Conservation (phyloP, 2,797 vertebrate genomes). For the Lithobates sylvaticus region DNA sequence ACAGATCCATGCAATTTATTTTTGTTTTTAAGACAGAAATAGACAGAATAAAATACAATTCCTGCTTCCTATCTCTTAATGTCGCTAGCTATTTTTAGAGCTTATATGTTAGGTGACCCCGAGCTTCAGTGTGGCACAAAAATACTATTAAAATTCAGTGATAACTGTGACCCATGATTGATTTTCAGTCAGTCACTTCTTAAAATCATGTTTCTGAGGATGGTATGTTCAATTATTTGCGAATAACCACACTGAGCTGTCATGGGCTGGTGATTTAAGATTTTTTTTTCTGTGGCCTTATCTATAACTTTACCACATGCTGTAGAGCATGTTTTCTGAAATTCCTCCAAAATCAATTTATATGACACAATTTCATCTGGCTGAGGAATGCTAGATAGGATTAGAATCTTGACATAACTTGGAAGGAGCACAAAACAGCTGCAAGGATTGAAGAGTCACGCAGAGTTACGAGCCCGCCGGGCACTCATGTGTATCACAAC, state of each 20-base stretch:
- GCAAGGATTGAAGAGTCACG: constrained; percentile 19
- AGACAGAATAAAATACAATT: not conserved
- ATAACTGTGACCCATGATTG: constrained; percentile 26
- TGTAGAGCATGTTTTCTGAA: constrained; percentile 30
- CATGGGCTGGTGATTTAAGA: constrained; percentile 41
- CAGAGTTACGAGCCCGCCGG: not conserved
- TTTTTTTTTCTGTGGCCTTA: constrained; percentile 9
- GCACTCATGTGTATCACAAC: constrained; percentile 19
- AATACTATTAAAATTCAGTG: constrained; percentile 35
- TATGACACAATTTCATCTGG: constrained; percentile 59
- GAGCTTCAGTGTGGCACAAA: constrained; percentile 3
- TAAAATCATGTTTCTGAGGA: constrained; percentile 30
- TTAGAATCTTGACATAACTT: constrained; percentile 46
- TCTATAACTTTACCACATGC: constrained; percentile 41
- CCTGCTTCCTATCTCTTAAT: not conserved
- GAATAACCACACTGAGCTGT: constrained; percentile 31
- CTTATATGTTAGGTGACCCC: not conserved
- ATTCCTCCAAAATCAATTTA: constrained; percentile 59
- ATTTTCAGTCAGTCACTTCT: constrained; percentile 25
- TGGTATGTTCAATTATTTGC: constrained; percentile 31
- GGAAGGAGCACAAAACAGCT: constrained; percentile 50
- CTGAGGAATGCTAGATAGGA: constrained; percentile 39
- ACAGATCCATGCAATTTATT: not conserved
- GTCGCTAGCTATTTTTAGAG: constrained; percentile 1
- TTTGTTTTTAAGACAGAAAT: not conserved